Conservation (phyloP, 2,113 vertebrate species). For the Ciconia boyciana region DNA sequence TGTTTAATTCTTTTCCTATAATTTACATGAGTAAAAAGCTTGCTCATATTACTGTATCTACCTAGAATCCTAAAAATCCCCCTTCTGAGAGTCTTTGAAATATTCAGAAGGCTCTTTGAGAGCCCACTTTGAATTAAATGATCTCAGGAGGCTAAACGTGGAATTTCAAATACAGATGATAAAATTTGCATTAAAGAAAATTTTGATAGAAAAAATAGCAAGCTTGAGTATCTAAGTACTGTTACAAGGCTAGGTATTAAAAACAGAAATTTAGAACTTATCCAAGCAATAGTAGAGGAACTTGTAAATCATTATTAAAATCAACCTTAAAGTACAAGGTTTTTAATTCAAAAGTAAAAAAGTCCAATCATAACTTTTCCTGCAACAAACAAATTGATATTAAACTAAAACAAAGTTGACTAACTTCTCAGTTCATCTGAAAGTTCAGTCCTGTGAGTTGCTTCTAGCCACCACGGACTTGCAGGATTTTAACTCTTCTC, state of each 20-base stretch:
- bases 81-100: not conserved
- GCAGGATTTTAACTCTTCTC: not conserved
- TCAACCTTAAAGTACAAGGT: fast-evolving
- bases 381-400: not conserved
- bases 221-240: not conserved
- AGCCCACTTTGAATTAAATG: not conserved
- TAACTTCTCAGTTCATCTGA: not conserved
- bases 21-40: not conserved
- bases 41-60: not conserved
- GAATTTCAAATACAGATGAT: not conserved
- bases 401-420: not conserved
- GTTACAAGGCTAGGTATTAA: not conserved
- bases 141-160: not conserved
- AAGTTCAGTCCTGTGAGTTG: not conserved
- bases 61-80: not conserved
- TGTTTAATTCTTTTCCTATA: not conserved
- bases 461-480: not conserved
- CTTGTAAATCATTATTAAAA: not conserved
- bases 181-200: not conserved
- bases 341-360: not conserved
- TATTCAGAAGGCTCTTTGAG: not conserved
- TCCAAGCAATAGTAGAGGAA: not conserved
- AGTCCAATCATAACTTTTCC: not conserved
- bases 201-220: not conserved
- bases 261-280: not conserved